These are phyloP conservation scores for Scopus umbretta DNA, from an alignment of 2,113 vertebrate genomes.

Conservation along the genomic window DNA sequence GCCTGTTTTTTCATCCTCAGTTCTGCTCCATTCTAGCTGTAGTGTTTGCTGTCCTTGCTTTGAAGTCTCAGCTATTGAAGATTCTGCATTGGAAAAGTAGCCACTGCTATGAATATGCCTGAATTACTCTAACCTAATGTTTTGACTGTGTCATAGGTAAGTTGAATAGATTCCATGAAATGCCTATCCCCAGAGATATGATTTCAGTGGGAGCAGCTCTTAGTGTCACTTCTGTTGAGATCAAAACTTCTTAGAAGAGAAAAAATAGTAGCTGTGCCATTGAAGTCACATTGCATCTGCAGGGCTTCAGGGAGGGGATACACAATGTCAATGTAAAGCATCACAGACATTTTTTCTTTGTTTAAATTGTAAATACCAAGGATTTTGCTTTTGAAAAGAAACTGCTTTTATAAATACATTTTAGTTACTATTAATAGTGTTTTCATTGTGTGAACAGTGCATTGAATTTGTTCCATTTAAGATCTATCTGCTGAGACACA, in stretches of 20 bases:
- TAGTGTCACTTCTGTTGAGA: background rate
- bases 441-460: conserved; percentile 35
- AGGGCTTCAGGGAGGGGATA: background rate
- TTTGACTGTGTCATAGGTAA: background rate
- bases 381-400: background rate
- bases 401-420: background rate
- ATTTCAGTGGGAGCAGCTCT: background rate
- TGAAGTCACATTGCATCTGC: background rate
- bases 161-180: background rate
- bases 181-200: background rate
- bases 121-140: background rate
- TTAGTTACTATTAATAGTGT: conserved; percentile 22
- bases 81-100: background rate
- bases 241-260: background rate
- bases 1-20: background rate
- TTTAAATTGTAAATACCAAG: background rate
- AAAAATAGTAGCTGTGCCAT: background rate
- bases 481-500: background rate
- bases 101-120: background rate
- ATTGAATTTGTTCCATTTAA: conserved; percentile 6
- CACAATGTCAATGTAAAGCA: background rate
- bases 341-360: background rate
- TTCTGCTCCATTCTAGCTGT: background rate
- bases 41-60: background rate
- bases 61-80: background rate